Conservation (phyloP, 2,797 vertebrate species). For the Enteromius treurensis region DNA sequence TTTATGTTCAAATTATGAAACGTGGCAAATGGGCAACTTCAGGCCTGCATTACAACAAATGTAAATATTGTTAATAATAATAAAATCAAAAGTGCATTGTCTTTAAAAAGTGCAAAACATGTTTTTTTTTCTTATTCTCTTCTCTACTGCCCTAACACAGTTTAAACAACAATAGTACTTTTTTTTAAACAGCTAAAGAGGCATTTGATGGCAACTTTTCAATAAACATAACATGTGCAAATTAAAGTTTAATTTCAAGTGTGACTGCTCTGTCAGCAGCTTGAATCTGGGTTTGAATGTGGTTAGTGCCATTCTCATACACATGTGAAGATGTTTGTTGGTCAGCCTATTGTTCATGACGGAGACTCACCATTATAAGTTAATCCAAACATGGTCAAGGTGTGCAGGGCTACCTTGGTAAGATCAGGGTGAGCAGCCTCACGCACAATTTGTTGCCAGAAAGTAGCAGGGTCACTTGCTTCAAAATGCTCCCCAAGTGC, state of each 20-base stretch:
- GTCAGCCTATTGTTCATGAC: neutral
- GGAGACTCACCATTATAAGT: neutral
- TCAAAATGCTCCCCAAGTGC: no score
- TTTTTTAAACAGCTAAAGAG: no score
- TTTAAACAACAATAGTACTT: no score
- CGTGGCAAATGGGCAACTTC: no score
- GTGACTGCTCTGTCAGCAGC: neutral
- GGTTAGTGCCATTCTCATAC: conserved; percentile 1
- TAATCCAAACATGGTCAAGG: conserved; percentile 2
- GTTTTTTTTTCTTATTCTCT: no score
- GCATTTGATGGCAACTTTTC: no score
- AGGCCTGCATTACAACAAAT: no score
- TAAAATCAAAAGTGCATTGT: neutral
- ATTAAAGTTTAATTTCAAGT: neutral
- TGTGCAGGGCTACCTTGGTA: neutral
- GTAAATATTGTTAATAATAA: neutral
- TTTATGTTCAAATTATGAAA: no score
- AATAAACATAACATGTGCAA: no score
- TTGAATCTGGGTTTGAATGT: conserved; percentile 6
- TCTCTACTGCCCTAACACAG: no score
- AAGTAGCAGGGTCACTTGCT: neutral
- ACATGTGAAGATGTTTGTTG: neutral
- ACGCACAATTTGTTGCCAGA: neutral
- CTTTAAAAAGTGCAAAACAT: neutral
- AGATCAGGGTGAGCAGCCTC: neutral